phyloP scores from a whole-genome alignment of 2,797 vertebrate species.

The Sus cebifrons region DNA sequence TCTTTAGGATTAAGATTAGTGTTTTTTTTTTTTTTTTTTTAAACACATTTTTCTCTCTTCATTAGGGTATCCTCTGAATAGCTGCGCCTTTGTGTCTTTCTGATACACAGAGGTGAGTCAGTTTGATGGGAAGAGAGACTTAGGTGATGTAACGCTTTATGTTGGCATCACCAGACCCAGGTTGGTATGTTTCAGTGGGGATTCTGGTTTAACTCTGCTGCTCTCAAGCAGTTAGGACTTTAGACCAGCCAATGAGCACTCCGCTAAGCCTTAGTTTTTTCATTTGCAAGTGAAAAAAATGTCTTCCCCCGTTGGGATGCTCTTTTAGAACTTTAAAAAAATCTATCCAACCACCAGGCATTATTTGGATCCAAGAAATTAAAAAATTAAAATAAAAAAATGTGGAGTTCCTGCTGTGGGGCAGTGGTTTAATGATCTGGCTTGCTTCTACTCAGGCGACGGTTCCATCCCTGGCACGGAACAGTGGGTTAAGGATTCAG shows the following conservation, averaged over 20 bases:
- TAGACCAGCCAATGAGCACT: not conserved
- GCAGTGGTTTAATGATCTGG: too few relatives aligned
- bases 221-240: not conserved
- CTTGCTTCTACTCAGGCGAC: too few relatives aligned
- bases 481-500: too few relatives aligned
- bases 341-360: not conserved
- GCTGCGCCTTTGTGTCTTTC: not conserved
- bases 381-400: not conserved
- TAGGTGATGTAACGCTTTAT: not conserved
- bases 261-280: not conserved
- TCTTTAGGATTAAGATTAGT: conserved; percentile 59
- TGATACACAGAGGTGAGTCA: not conserved
- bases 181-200: not conserved
- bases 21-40: not conserved
- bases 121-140: not conserved
- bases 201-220: not conserved
- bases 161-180: not conserved
- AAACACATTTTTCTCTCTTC: not conserved
- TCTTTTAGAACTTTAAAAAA: not conserved
- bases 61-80: not conserved
- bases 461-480: too few relatives aligned
- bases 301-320: not conserved
- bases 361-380: not conserved
- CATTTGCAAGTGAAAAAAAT: not conserved
- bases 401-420: too few relatives aligned